Percentiles rank a stretch among this genome's conserved stretches.
Evolutionary conservation across 1,140 invertebrate species (phyloP).

Genomic region (Teleopsis dalmanni): DNA sequence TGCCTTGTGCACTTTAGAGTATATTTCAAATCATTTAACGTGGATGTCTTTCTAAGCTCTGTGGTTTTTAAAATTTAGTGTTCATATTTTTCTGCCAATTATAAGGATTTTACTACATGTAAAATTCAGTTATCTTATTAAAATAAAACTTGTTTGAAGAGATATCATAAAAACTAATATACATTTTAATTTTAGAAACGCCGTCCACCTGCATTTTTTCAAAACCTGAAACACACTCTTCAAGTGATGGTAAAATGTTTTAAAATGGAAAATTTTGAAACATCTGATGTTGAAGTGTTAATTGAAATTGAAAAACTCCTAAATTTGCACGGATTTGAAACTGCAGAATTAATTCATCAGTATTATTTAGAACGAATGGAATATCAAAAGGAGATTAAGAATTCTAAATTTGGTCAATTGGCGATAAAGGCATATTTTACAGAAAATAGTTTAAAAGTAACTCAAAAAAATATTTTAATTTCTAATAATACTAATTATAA

Average conservation of each 20-base stretch:
- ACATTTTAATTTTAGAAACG: slow-evolving; percentile 58
- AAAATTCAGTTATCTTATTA: too few species aligned
- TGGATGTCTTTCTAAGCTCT: too few species aligned
- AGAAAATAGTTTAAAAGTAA: slow-evolving; percentile 43
- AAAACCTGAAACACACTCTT: slow-evolving; percentile 78
- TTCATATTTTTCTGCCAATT: background rate
- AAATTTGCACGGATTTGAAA: slow-evolving; percentile 77
- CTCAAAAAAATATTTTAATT: background rate
- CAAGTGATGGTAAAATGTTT: slow-evolving; percentile 81
- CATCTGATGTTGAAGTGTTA: slow-evolving; percentile 48
- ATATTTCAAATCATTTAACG: too few species aligned
- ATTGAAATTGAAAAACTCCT: slow-evolving; percentile 62
- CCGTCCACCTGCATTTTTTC: slow-evolving; percentile 78
- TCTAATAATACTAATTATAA: background rate
- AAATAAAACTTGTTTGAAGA: slow-evolving; percentile 1
- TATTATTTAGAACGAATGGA: slow-evolving; percentile 68
- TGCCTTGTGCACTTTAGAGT: too few species aligned
- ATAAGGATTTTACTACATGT: slow-evolving; percentile 1
- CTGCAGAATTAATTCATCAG: slow-evolving; percentile 75
- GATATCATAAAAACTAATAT: too few species aligned
- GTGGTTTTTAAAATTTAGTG: too few species aligned
- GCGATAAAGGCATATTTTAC: slow-evolving; percentile 62
- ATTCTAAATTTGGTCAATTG: slow-evolving; percentile 59
- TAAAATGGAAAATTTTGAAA: slow-evolving; percentile 58
- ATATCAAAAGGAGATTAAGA: slow-evolving; percentile 55